A percentile compares a stretch with the other conserved stretches of the same genome.
Evolutionary conservation across 2,888 invertebrate genomes (phyloP).

Genomic region (Hedychridium roseum): DNA sequence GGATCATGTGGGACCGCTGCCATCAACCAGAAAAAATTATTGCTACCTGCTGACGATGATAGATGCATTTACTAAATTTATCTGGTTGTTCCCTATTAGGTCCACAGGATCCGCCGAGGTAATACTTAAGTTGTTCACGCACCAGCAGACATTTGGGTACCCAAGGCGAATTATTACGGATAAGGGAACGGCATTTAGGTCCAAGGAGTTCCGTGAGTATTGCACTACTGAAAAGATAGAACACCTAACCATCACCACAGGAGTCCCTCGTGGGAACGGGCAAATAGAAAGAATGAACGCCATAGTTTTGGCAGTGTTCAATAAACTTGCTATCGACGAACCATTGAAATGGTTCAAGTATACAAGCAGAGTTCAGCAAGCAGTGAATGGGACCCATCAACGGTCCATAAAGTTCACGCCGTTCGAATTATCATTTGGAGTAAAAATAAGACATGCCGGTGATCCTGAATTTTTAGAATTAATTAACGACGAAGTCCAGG

Average conservation of each 20-base stretch:
- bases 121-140: neutral
- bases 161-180: neutral
- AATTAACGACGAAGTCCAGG: neutral
- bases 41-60: constrained; percentile 45
- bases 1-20: constrained; percentile 50
- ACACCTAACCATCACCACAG: neutral
- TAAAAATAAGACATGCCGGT: neutral
- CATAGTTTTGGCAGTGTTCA: neutral
- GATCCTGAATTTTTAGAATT: neutral
- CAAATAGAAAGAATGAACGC: constrained; percentile 1
- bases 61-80: constrained; percentile 17
- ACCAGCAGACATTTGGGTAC: neutral
- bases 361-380: neutral
- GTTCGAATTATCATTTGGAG: neutral
- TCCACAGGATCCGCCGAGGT: constrained; percentile 38
- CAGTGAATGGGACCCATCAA: neutral
- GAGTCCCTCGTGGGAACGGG: neutral
- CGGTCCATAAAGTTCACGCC: neutral
- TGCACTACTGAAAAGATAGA: neutral
- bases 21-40: constrained; percentile 42
- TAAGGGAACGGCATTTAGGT: neutral
- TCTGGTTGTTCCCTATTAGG: constrained; percentile 46
- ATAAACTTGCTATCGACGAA: neutral
- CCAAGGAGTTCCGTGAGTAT: neutral
- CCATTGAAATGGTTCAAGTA: neutral